A percentile compares a stretch with the other conserved stretches of the same genome.
Evolutionary conservation across 2,888 invertebrate species (phyloP).

Genomic region (Glyphotaelius pellucidus): DNA sequence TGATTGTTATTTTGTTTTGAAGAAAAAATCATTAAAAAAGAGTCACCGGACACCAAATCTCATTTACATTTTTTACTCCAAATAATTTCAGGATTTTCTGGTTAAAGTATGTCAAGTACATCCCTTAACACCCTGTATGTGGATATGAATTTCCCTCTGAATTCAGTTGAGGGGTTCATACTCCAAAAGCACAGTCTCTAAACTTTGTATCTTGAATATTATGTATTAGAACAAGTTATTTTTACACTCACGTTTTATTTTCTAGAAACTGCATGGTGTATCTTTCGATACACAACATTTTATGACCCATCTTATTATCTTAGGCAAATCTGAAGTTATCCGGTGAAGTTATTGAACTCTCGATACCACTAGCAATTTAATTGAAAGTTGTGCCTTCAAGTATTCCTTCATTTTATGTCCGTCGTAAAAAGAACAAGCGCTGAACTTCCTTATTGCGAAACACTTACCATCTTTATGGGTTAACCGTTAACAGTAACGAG

Average conservation of each 20-base stretch:
- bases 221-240: no score
- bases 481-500: not conserved
- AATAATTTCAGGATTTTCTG: no score
- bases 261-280: not conserved
- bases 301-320: not conserved
- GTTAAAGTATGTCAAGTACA: no score
- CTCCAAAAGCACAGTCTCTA: not conserved
- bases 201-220: not conserved
- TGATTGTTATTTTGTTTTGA: no score
- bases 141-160: not conserved
- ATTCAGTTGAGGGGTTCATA: no score
- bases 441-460: not conserved
- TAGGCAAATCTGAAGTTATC: not conserved
- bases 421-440: not conserved
- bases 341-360: not conserved
- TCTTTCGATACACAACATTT: not conserved
- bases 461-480: not conserved
- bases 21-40: no score
- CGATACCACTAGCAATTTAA: not conserved
- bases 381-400: not conserved
- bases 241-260: not conserved
- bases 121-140: no score
- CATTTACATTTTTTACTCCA: no score
- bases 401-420: conserved; percentile 2
- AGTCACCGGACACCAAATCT: no score